phyloP scores from a whole-genome alignment of 1,140 invertebrate genomes.

The Pogonomyrmex californicus region DNA sequence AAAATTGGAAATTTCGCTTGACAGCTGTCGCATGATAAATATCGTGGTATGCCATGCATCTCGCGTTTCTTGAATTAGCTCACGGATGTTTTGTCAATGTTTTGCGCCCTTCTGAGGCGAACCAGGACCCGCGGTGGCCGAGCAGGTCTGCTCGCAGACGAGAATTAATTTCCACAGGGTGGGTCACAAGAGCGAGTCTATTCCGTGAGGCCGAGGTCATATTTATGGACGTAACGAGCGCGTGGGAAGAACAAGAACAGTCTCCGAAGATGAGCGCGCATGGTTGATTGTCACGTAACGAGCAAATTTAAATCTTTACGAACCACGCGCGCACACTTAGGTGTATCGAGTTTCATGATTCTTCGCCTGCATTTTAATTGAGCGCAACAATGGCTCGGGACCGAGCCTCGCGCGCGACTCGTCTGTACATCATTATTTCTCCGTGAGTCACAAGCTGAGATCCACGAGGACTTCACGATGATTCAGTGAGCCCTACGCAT shows the following conservation, averaged over 20 bases:
- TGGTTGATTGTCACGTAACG: constrained; percentile 67
- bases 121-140: constrained; percentile 13
- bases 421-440: constrained; percentile 44
- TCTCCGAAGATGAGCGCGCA: constrained; percentile 28
- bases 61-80: constrained; percentile 32
- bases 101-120: background rate
- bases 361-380: constrained; percentile 65
- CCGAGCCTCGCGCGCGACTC: background rate
- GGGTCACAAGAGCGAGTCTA: background rate
- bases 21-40: constrained; percentile 43
- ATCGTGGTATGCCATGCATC: constrained; percentile 10
- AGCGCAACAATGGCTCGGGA: constrained; percentile 49
- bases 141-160: background rate
- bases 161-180: constrained; percentile 55
- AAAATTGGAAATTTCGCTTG: constrained; percentile 13
- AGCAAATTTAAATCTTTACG: constrained; percentile 65
- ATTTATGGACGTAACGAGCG: constrained; percentile 45
- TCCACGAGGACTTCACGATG: background rate
- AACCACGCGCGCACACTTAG: constrained; percentile 3
- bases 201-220: constrained; percentile 15
- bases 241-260: constrained; percentile 58
- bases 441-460: constrained; percentile 23
- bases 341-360: constrained; percentile 62
- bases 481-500: constrained; percentile 45
- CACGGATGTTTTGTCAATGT: background rate